Percentiles rank a stretch among this genome's conserved stretches.
Conservation (phyloP, 1,140 invertebrate species). For the Temnothorax curvispinosus region DNA sequence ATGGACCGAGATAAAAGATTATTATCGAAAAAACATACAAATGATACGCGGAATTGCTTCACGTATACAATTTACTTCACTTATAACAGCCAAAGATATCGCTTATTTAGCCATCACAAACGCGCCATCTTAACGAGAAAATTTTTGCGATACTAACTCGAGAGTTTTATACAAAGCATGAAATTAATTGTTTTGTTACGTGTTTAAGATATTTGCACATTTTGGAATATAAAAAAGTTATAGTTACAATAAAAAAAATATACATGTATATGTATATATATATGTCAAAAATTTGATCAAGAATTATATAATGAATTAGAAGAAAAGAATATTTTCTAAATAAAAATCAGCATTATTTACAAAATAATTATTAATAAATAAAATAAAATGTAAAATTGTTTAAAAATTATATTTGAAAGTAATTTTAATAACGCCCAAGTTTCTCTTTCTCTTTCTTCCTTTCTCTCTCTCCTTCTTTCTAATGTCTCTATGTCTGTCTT, state of each 20-base stretch:
- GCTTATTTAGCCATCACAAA: not conserved
- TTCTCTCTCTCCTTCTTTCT: not conserved
- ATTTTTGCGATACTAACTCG: not conserved
- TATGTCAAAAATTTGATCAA: not conserved
- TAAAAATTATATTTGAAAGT: not conserved
- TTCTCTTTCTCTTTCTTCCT: not conserved
- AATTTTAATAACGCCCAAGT: not conserved
- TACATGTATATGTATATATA: no score
- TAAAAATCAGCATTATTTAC: not conserved
- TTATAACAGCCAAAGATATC: not conserved
- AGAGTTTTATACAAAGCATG: not conserved
- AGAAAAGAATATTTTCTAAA: not conserved
- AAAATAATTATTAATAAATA: conserved; percentile 1
- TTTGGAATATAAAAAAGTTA: not conserved
- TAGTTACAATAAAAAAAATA: not conserved
- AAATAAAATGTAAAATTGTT: not conserved
- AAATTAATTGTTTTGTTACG: not conserved
- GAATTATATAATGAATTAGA: not conserved
- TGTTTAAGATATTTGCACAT: not conserved
- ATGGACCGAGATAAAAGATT: conserved; percentile 14
- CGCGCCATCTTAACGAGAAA: not conserved
- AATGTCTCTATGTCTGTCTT: not conserved
- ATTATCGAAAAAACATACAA: conserved; percentile 26
- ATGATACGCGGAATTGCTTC: not conserved
- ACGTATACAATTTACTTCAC: not conserved